These are phyloP conservation scores for Pituophis catenifer DNA, from an alignment of 2,113 vertebrate species.

Conservation along the genomic window DNA sequence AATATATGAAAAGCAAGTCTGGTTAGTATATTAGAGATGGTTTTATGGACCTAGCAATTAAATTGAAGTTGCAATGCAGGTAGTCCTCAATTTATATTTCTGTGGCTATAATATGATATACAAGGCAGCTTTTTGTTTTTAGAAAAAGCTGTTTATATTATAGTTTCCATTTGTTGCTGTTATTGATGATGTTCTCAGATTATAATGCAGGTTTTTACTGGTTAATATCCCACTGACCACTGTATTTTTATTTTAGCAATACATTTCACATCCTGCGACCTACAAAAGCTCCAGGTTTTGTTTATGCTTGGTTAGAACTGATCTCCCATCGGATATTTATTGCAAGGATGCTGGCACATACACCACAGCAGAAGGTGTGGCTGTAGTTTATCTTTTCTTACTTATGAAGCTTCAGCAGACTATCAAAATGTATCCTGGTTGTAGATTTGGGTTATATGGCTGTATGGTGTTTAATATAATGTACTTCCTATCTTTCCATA, in stretches of 20 bases:
- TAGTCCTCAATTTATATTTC: neutral
- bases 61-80: neutral
- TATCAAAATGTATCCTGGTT: conserved; percentile 6
- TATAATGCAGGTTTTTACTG: conserved; percentile 38
- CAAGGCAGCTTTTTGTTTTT: neutral
- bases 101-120: neutral
- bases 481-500: conserved; percentile 36
- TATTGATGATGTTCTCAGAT: neutral
- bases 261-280: conserved; percentile 99
- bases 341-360: conserved; percentile 98
- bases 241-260: conserved; percentile 82
- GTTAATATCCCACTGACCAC: conserved; percentile 33
- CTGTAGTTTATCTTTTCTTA: conserved; percentile 74
- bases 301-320: conserved; percentile 98
- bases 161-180: neutral
- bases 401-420: conserved; percentile 44
- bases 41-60: neutral
- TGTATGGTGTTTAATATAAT: conserved; percentile 43
- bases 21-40: neutral
- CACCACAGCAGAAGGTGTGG: conserved; percentile 97
- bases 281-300: conserved; percentile 98
- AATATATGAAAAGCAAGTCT: neutral
- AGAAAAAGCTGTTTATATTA: neutral
- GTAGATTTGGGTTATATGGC: conserved; percentile 20
- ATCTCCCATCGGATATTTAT: conserved; percentile 99